Percentiles rank a stretch among this genome's conserved stretches.
Conservation (phyloP, 2,888 invertebrate species). For the Trissolcus japonicus region DNA sequence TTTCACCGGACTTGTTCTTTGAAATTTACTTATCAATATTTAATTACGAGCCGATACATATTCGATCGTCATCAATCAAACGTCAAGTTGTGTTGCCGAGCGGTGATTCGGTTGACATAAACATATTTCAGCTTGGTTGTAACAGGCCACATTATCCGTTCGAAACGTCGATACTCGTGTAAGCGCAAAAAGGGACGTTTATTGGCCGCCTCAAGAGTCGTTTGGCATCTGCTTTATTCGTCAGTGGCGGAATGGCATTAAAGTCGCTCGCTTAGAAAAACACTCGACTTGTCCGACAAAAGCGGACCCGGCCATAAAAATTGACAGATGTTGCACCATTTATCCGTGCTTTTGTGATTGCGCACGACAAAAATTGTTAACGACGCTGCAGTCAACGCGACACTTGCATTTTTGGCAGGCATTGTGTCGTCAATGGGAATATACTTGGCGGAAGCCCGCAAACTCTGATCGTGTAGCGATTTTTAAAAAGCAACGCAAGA, state of each 20-base stretch:
- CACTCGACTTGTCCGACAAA: constrained; percentile 56
- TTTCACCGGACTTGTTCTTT: neutral
- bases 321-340: constrained; percentile 57
- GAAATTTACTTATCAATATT: constrained; percentile 49
- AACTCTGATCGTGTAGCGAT: constrained; percentile 2
- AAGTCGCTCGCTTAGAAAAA: constrained; percentile 57
- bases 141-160: constrained; percentile 55
- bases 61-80: constrained; percentile 34
- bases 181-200: constrained; percentile 54
- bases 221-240: constrained; percentile 60
- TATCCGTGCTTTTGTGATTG: constrained; percentile 46
- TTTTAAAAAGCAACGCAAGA: neutral
- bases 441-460: constrained; percentile 17
- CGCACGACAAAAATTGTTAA: constrained; percentile 52
- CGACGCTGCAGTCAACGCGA: constrained; percentile 39
- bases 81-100: constrained; percentile 21
- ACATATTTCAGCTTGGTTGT: constrained; percentile 35
- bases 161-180: constrained; percentile 52
- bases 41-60: constrained; percentile 33
- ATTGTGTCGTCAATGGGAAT: constrained; percentile 4
- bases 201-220: constrained; percentile 54
- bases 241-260: constrained; percentile 54
- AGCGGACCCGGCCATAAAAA: constrained; percentile 52
- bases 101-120: constrained; percentile 26
- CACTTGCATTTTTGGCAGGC: constrained; percentile 34